A percentile compares a stretch with the other conserved stretches of the same genome.
Evolutionary conservation across 2,797 vertebrate species (phyloP).

Genomic region (Amphiprion clarkii): DNA sequence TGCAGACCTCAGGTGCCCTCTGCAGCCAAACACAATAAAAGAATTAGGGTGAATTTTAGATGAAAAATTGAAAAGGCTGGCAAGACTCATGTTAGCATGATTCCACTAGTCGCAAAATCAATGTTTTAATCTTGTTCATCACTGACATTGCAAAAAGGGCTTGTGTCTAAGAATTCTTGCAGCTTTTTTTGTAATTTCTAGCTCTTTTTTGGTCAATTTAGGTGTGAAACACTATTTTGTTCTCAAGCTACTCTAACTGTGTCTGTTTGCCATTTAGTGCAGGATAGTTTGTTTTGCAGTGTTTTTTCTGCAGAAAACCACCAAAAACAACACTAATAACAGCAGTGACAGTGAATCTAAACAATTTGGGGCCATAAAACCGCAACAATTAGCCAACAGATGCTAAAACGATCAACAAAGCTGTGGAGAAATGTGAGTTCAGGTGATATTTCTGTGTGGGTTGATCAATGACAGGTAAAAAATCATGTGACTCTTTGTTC

Average conservation of each 20-base stretch:
- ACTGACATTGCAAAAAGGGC: not conserved
- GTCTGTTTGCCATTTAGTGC: no score
- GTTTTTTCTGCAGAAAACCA: no score
- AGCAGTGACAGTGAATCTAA: not conserved
- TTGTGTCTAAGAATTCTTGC: not conserved
- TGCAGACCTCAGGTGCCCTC: no score
- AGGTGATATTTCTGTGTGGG: not conserved
- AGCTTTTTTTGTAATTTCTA: not conserved
- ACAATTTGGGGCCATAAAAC: not conserved
- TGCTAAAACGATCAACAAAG: not conserved
- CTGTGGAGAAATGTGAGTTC: not conserved
- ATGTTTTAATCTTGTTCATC: not conserved
- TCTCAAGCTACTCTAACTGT: no score
- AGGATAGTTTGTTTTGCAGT: no score
- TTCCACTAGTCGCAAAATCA: no score
- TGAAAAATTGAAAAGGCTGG: no score
- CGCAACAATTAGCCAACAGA: constrained; percentile 15
- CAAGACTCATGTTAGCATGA: no score
- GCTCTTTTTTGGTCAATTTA: no score
- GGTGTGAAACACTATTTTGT: no score
- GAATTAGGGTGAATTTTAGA: no score
- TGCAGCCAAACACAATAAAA: no score
- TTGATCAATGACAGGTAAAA: not conserved
- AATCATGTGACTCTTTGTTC: not conserved
- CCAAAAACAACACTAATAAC: not conserved